Evolutionary conservation across 2,888 invertebrate species (phyloP), one percentile per base, ranked within the genome.

Genomic region (Hyppa rectilinea): DNA sequence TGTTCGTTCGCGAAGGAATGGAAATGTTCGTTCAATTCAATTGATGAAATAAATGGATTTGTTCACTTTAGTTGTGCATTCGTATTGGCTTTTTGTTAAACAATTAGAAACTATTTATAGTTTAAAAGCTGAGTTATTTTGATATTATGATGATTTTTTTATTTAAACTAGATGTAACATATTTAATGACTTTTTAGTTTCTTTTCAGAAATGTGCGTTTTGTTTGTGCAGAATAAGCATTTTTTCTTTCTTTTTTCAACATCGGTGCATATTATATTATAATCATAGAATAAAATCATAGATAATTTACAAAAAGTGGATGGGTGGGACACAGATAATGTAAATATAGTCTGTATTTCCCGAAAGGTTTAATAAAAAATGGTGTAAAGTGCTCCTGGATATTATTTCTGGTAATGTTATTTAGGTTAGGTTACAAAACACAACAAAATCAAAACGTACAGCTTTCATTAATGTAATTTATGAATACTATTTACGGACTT

Each of bases 1-100:
- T 67, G 81, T 71, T 79, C 81, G 62, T 77, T 81, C 81, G 64
- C 53, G 64, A 71, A 64, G 29, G 81, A 81, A 79, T 79, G 67
- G 63, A 81, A 77, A 81, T 77, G 63, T 67, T 76, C 78, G 56
- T 77, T 67, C 81, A 67, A 67, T 78, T 79, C 77, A 64, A 71
- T 81, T 66, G 71, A 49, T 60, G 38, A 53, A 79, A 71, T 61
- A 53, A 79, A 71, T 61, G 52, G 61, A 71, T 81, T 81, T 71
- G 58, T 80, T 31, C 38, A 77, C 49, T 50, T 66, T 34, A 31
- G 52, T 80, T 71, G 53, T 67, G 47, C 65, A 81, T 80, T 76
- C 59, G 60, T 58, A 47, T 63, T 60, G 9, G 31, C 45, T 17
- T 74, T 78, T 63, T 61, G 49, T 49, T 65, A 6, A 17, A 26